Percentiles rank a stretch among this genome's conserved stretches.
Evolutionary conservation across 1,140 invertebrate genomes (phyloP).

Genomic region (Drosophila pandora): DNA sequence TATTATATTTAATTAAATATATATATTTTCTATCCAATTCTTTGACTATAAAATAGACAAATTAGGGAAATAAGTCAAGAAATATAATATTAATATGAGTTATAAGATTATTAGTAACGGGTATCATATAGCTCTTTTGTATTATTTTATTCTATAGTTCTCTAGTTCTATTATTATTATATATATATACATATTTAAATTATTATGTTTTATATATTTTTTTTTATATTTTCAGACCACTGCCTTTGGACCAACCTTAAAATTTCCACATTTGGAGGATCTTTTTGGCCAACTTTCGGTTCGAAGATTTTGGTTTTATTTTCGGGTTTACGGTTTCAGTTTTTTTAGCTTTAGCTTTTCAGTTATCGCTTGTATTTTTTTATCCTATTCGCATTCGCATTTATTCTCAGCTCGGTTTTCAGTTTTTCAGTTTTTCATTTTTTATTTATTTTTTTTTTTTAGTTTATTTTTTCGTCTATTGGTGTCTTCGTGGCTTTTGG

Average conservation of each 20-base stretch:
- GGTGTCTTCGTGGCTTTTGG: conserved; percentile 27
- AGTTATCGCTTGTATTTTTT: conserved; percentile 22
- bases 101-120: no score
- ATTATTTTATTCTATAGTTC: no score
- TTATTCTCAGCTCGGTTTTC: conserved; percentile 11
- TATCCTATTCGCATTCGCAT: background rate
- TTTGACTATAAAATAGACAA: no score
- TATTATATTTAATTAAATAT: background rate
- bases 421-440: background rate
- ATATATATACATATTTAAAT: background rate
- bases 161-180: no score
- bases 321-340: conserved; percentile 16
- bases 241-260: conserved; percentile 45
- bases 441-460: background rate
- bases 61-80: no score
- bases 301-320: conserved; percentile 35
- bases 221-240: conserved; percentile 5
- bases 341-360: conserved; percentile 11
- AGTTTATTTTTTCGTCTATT: no score
- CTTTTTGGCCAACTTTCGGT: conserved; percentile 41
- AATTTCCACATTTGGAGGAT: conserved; percentile 55
- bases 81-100: no score
- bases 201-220: background rate
- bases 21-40: background rate
- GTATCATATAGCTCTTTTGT: no score